Evolutionary conservation across 2,113 vertebrate genomes (phyloP), one percentile per base, ranked within the genome.

Genomic region (Stigmatopora nigra): DNA sequence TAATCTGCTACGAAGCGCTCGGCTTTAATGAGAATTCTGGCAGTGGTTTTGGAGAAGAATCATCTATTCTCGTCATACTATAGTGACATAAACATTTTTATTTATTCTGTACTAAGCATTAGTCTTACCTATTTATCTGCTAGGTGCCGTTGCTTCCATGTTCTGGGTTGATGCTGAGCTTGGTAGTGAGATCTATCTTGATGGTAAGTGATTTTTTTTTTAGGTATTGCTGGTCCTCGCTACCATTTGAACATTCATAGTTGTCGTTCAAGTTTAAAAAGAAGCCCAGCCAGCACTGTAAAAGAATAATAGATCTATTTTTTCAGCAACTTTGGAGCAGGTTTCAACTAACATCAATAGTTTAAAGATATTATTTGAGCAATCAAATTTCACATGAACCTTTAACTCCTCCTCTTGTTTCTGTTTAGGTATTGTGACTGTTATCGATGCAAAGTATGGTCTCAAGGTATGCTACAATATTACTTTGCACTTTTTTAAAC

Each of bases 121-220:
- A 12, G 49, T 82, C 59, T 67, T n/a, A 20, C 62, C 78, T 69
- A 25, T 75, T 12, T 79, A 7, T 51, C 58, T 12, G 0, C 31
- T 82, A 99, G 97, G 96, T 84, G 92, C 95, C 55, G 96, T 99
- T 65, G 96, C 97, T 12, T 93, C 97, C 76, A 94, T 99, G 89
- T 99, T 99, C 88, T 99, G 97, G 97, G 92, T 98, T 49, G 95
- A 99, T 83, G 93, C 95, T 67, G 96, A 97, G 83, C 88, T 99
- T 48, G 97, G 95, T 70, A 95, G 94, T 79, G 96, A 99, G 70
- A 92, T 99, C 81, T 99, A 98, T 82, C 90, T 99, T 70, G 97
- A 99, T 63, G 97, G 97, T 99, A 90, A 91, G 93, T 75, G 25
- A 64, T 15, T 65, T 65, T 68, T 1, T 47, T 44, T 15, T 7